Evolutionary conservation across 2,113 vertebrate species (phyloP).

Genomic region (Helogale parvula): DNA sequence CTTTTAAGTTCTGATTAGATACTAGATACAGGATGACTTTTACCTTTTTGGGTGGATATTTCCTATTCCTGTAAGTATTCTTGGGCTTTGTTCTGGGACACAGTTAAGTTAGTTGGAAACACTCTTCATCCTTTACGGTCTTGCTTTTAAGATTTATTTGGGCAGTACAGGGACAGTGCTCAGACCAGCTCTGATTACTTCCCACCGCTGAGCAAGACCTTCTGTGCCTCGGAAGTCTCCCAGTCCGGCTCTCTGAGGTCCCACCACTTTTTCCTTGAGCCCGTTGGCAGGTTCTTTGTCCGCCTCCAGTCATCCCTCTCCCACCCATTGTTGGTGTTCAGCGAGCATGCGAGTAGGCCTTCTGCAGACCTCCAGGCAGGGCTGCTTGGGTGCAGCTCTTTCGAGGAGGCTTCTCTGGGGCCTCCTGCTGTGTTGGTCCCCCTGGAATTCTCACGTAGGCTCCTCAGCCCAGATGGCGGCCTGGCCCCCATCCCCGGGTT

Average conservation of each 20-base stretch:
- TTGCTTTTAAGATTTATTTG: background rate
- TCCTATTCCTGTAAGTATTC: background rate
- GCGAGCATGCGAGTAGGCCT: background rate
- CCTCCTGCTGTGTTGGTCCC: background rate
- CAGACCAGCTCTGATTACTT: background rate
- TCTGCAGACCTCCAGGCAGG: background rate
- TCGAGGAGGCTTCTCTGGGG: background rate
- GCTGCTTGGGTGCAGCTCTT: background rate
- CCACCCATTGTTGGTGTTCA: background rate
- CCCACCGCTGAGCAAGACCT: background rate
- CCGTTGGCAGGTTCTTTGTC: background rate
- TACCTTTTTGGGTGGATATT: background rate
- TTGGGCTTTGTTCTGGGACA: conserved; percentile 15
- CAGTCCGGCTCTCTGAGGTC: background rate
- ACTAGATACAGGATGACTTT: background rate
- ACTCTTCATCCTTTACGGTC: background rate
- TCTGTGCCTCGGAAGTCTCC: background rate
- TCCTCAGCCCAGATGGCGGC: background rate
- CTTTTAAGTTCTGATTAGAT: background rate
- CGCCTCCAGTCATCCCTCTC: background rate
- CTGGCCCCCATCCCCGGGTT: background rate
- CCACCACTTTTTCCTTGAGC: background rate
- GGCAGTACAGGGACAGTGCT: background rate
- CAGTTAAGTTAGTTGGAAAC: background rate
- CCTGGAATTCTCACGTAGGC: background rate